Conservation (phyloP, 2,113 vertebrate species). For the Elephas maximus region DNA sequence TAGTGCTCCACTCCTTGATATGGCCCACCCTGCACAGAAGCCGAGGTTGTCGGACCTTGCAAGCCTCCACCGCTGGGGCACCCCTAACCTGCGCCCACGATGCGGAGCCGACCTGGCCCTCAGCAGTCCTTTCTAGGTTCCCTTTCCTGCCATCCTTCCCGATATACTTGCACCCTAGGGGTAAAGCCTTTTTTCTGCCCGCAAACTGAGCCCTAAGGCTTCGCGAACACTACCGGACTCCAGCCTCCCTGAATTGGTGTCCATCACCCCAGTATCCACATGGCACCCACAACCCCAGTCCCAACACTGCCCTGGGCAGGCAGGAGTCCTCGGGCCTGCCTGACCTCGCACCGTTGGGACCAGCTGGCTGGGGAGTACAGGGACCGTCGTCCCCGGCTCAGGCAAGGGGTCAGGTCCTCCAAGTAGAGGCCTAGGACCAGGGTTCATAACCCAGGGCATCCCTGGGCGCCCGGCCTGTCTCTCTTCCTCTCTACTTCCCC, state of each 20-base stretch:
- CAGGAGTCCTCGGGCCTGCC: fast-evolving
- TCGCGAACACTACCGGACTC: neutral
- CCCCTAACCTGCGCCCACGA: neutral
- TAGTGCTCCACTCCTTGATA: fast-evolving
- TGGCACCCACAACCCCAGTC: neutral
- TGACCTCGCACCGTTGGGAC: neutral
- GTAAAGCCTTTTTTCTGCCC: too few relatives aligned
- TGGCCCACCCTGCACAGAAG: too few relatives aligned
- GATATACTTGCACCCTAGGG: fast-evolving
- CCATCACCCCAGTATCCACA: neutral
- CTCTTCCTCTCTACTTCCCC: neutral
- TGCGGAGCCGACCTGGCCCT: fast-evolving
- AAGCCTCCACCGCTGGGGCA: neutral
- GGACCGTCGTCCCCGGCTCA: too few relatives aligned
- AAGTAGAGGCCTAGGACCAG: neutral
- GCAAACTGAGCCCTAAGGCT: neutral
- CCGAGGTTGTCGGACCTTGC: fast-evolving
- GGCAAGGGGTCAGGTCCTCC: neutral
- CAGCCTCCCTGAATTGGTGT: too few relatives aligned
- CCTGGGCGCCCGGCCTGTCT: neutral
- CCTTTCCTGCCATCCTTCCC: neutral
- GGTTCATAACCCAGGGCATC: neutral
- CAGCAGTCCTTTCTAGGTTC: neutral
- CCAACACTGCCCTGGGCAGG: fast-evolving
- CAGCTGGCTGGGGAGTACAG: neutral